These are phyloP conservation scores for Bovichtus diacanthus DNA, from an alignment of 2,797 vertebrate species.

Conservation along the genomic window DNA sequence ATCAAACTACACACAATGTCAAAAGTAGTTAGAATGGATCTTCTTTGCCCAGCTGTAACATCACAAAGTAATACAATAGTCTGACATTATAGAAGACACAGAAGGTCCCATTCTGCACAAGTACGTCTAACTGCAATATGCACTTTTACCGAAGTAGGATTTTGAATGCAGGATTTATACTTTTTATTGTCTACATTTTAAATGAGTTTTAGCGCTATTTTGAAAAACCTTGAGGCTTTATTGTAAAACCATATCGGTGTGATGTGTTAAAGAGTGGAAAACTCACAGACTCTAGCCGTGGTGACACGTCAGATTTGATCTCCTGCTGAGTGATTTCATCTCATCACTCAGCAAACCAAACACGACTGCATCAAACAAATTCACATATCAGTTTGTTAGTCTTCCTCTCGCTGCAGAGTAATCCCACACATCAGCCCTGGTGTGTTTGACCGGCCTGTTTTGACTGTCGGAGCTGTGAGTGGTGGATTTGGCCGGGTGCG, in stretches of 20 bases:
- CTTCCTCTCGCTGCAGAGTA: constrained; percentile 32
- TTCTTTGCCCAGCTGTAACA: not conserved
- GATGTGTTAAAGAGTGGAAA: not conserved
- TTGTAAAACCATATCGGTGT: constrained; percentile 31
- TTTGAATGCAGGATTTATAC: not conserved
- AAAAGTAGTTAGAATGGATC: not conserved
- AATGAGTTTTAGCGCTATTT: too few relatives aligned
- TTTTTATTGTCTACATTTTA: too few relatives aligned
- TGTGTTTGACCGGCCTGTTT: constrained; percentile 28
- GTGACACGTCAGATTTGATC: constrained; percentile 56
- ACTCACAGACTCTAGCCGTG: not conserved
- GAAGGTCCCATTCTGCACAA: not conserved
- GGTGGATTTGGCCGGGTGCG: constrained; percentile 33
- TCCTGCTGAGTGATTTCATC: too few relatives aligned
- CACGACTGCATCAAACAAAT: constrained; percentile 35
- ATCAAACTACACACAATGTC: not conserved
- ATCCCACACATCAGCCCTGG: constrained; percentile 25
- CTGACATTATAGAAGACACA: not conserved
- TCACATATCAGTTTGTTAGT: constrained; percentile 43
- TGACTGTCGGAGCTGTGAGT: constrained; percentile 24
- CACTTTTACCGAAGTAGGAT: not conserved
- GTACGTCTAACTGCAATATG: not conserved
- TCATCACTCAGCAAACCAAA: constrained; percentile 49
- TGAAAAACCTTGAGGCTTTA: too few relatives aligned
- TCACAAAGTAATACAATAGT: not conserved